Conservation (phyloP, 2,888 invertebrate species). For the Leucophenga montana region DNA sequence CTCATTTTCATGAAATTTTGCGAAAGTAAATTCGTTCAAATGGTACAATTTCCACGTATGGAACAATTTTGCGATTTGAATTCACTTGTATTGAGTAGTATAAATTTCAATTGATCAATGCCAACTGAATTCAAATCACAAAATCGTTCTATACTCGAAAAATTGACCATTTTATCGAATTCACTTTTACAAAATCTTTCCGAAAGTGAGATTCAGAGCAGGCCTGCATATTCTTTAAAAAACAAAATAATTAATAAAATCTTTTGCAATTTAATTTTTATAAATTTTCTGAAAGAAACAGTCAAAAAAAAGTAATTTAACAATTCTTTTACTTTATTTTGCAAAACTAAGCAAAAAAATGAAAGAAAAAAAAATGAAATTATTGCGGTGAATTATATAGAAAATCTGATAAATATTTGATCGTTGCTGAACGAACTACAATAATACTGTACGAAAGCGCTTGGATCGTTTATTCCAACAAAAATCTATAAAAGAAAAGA, state of each 20-base stretch:
- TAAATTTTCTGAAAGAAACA: too few relatives aligned
- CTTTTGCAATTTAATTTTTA: conserved; percentile 1
- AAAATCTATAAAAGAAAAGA: conserved; percentile 19
- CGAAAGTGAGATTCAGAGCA: too few relatives aligned
- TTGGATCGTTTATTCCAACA: conserved; percentile 12
- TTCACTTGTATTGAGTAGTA: too few relatives aligned
- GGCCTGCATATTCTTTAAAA: background rate
- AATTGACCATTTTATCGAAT: too few relatives aligned
- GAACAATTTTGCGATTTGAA: too few relatives aligned
- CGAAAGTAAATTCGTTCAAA: too few relatives aligned
- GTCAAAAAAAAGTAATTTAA: background rate
- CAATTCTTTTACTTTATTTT: background rate
- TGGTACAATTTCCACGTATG: too few relatives aligned
- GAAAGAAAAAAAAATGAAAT: conserved; percentile 26
- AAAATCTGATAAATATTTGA: conserved; percentile 38
- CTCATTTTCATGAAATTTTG: too few relatives aligned
- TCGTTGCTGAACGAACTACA: conserved; percentile 37
- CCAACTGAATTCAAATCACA: too few relatives aligned
- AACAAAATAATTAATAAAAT: conserved; percentile 1
- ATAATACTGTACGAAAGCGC: conserved; percentile 35
- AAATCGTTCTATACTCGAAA: too few relatives aligned
- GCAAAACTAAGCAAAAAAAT: background rate
- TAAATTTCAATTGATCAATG: too few relatives aligned
- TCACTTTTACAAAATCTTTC: too few relatives aligned
- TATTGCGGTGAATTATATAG: conserved; percentile 65